Conservation (phyloP, 2,113 vertebrate species). For the Guaruba guarouba region DNA sequence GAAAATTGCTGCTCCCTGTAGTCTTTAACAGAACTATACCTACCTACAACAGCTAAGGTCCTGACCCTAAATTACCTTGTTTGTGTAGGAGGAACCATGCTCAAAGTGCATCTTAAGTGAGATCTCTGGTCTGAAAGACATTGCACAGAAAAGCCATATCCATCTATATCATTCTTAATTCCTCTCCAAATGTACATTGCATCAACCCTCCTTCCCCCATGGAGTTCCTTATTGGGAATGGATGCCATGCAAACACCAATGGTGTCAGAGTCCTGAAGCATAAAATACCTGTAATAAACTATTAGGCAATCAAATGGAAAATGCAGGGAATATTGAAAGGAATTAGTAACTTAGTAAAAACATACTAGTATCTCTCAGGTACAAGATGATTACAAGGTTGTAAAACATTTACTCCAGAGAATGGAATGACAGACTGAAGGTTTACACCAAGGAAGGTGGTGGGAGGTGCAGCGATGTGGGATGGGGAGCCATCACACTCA, state of each 20-base stretch:
- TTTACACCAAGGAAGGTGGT: background rate
- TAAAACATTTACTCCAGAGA: constrained; percentile 28
- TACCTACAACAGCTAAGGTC: background rate
- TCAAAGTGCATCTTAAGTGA: background rate
- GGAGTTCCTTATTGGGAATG: background rate
- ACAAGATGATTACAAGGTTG: background rate
- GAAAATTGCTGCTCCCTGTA: background rate
- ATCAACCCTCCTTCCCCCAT: background rate
- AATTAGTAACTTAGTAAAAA: constrained; percentile 31
- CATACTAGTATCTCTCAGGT: background rate
- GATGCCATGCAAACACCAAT: background rate
- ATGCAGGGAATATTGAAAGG: background rate
- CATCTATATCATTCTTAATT: background rate
- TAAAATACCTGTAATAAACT: background rate
- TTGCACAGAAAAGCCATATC: background rate
- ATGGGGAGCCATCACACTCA: background rate
- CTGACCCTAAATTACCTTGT: background rate
- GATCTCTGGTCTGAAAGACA: background rate
- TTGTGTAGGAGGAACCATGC: background rate
- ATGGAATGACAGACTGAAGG: constrained; percentile 2
- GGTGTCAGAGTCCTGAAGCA: background rate
- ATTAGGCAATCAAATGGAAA: constrained; percentile 10
- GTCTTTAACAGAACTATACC: background rate
- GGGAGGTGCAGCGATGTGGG: background rate
- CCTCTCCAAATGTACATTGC: background rate